These are phyloP conservation scores for Seira sanloemensis DNA, from an alignment of 2,888 invertebrate species.

Conservation along the genomic window DNA sequence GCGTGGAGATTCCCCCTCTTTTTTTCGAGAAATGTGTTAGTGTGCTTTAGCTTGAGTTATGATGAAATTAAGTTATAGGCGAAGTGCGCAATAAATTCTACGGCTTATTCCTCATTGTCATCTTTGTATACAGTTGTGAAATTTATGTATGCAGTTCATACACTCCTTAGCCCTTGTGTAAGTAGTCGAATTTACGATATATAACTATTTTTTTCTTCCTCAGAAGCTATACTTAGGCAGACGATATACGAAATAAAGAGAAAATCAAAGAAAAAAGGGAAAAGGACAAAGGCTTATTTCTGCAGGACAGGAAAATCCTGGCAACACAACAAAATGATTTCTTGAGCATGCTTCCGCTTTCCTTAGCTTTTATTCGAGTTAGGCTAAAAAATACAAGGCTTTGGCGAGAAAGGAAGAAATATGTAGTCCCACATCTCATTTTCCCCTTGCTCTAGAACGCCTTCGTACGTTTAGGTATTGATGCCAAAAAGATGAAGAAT, in stretches of 20 bases:
- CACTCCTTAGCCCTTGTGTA: not conserved
- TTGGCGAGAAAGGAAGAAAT: not conserved
- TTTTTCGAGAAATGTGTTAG: conserved; percentile 6
- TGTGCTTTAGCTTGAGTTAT: conserved; percentile 25
- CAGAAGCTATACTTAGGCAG: too few species aligned
- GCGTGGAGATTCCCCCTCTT: not conserved
- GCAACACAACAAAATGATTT: conserved; percentile 63
- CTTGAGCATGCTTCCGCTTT: conserved; percentile 60
- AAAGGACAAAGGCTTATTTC: conserved; percentile 61
- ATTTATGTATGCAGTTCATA: conserved; percentile 4
- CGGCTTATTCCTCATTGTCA: conserved; percentile 43
- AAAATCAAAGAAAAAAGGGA: conserved; percentile 15
- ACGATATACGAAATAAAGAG: conserved; percentile 35
- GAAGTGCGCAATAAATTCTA: conserved; percentile 56
- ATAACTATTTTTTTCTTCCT: not conserved
- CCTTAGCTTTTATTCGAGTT: not conserved
- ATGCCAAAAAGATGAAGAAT: not conserved
- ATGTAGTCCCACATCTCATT: conserved; percentile 4
- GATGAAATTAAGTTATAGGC: conserved; percentile 62
- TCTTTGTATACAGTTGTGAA: conserved; percentile 28
- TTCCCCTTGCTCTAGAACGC: not conserved
- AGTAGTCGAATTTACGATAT: too few species aligned
- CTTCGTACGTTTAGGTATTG: not conserved
- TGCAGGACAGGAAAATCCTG: conserved; percentile 62
- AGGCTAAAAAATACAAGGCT: not conserved